Percentiles rank a stretch among this genome's conserved stretches.
Conservation (phyloP, 2,888 invertebrate genomes). For the Xiphydria camelus region DNA sequence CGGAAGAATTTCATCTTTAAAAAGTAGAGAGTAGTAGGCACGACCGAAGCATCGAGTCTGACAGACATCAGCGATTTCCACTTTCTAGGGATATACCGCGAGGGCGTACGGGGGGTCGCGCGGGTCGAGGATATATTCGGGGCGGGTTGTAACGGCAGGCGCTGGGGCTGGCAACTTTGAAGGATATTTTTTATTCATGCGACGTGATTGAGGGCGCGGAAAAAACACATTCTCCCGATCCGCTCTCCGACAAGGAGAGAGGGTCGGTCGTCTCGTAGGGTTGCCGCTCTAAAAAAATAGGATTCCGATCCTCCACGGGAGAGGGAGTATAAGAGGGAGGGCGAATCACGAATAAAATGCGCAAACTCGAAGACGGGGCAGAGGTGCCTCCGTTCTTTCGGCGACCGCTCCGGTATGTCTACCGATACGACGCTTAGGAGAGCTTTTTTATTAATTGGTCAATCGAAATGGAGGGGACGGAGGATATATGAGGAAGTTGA, state of each 20-base stretch:
- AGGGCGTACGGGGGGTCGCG: neutral
- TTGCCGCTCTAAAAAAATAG: no score
- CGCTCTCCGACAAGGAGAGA: slow-evolving; percentile 15
- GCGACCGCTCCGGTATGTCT: neutral
- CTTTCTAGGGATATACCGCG: no score
- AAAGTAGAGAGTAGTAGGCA: no score
- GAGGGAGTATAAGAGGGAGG: no score
- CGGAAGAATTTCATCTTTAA: no score
- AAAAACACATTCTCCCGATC: slow-evolving; percentile 53
- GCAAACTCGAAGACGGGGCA: no score
- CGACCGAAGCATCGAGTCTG: no score
- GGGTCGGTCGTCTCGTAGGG: slow-evolving; percentile 5
- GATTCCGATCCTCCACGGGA: no score
- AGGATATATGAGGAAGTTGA: slow-evolving; percentile 20
- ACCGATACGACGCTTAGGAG: slow-evolving; percentile 2
- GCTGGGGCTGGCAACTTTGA: slow-evolving; percentile 52
- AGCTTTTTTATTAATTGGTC: slow-evolving; percentile 35
- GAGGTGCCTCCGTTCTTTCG: neutral
- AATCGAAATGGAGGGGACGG: slow-evolving; percentile 25
- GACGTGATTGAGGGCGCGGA: slow-evolving; percentile 55
- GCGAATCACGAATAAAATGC: no score
- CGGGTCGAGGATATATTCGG: neutral
- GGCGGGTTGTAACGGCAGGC: slow-evolving; percentile 22
- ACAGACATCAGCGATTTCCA: no score
- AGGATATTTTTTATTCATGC: slow-evolving; percentile 57